phyloP scores from a whole-genome alignment of 2,113 vertebrate genomes.

The Austrofundulus limnaeus region DNA sequence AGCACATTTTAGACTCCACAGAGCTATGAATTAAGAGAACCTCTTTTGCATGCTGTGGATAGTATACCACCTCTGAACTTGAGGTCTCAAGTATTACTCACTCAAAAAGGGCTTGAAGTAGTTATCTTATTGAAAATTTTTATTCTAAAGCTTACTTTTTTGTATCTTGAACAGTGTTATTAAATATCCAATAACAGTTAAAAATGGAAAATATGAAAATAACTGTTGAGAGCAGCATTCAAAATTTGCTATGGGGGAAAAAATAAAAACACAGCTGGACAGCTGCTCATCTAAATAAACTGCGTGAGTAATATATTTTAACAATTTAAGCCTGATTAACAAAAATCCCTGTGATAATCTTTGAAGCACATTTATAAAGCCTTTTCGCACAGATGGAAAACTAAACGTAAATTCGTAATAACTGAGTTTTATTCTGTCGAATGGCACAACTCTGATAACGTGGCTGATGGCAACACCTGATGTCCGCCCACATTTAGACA shows the following conservation, averaged over 20 bases:
- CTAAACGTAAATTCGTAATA: not conserved
- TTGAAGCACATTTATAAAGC: not conserved
- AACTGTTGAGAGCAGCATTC: not conserved
- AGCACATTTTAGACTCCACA: constrained; percentile 6
- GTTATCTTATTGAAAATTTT: not conserved
- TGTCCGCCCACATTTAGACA: constrained; percentile 45
- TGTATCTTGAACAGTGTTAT: not conserved
- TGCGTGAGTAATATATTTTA: no score
- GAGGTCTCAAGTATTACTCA: not conserved
- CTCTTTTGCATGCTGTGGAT: constrained; percentile 5
- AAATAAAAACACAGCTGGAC: not conserved
- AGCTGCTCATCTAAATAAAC: not conserved
- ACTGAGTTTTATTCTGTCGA: constrained; percentile 8
- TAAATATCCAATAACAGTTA: not conserved
- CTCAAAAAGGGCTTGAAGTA: constrained; percentile 11
- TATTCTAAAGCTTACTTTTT: not conserved
- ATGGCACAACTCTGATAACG: constrained; percentile 26
- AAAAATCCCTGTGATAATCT: not conserved
- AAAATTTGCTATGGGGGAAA: not conserved
- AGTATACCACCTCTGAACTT: not conserved
- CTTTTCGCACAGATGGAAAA: not conserved
- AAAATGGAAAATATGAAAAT: constrained; percentile 10
- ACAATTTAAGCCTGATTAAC: not conserved
- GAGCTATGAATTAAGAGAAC: constrained; percentile 15
- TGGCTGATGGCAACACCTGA: constrained; percentile 42